These are phyloP conservation scores for Ctenochaetus hawaiiensis DNA, from an alignment of 2,797 vertebrate species.

Conservation along the genomic window DNA sequence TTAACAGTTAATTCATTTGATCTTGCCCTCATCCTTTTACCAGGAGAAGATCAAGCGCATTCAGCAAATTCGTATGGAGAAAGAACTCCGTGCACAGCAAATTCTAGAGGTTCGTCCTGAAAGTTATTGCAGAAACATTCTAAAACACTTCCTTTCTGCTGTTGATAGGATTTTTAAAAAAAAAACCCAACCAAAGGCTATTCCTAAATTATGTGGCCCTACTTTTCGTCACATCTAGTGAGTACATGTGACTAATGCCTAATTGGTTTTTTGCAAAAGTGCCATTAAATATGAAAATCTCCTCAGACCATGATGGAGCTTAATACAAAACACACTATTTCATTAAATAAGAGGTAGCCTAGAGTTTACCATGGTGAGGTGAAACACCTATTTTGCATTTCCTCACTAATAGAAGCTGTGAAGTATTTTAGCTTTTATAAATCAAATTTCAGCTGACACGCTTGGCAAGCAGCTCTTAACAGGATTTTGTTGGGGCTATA, in stretches of 20 bases:
- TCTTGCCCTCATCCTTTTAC: conserved; percentile 78
- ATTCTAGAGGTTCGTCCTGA: conserved; percentile 93
- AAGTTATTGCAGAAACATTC: conserved; percentile 76
- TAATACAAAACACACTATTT: conserved; percentile 72
- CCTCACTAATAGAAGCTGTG: conserved; percentile 66
- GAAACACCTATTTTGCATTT: conserved; percentile 72
- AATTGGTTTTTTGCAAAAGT: conserved; percentile 76
- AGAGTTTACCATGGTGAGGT: conserved; percentile 70
- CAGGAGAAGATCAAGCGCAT: conserved; percentile 98
- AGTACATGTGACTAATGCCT: conserved; percentile 75
- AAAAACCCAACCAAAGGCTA: conserved; percentile 64
- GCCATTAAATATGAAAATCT: conserved; percentile 79
- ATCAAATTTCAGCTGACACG: conserved; percentile 81
- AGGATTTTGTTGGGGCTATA: conserved; percentile 79
- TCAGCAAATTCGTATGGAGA: conserved; percentile 97
- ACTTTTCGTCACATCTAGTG: conserved; percentile 67
- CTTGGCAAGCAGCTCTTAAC: conserved; percentile 77
- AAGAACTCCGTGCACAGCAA: conserved; percentile 96
- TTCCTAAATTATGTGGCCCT: conserved; percentile 72
- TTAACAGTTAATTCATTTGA: conserved; percentile 82
- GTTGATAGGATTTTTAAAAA: conserved; percentile 64
- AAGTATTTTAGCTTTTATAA: conserved; percentile 77
- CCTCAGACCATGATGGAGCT: conserved; percentile 67
- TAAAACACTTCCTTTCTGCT: conserved; percentile 76
- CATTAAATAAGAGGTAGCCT: conserved; percentile 71